Base-by-base conservation (phyloP, 2,888 invertebrate species). In the Tipula confusa region DNA sequence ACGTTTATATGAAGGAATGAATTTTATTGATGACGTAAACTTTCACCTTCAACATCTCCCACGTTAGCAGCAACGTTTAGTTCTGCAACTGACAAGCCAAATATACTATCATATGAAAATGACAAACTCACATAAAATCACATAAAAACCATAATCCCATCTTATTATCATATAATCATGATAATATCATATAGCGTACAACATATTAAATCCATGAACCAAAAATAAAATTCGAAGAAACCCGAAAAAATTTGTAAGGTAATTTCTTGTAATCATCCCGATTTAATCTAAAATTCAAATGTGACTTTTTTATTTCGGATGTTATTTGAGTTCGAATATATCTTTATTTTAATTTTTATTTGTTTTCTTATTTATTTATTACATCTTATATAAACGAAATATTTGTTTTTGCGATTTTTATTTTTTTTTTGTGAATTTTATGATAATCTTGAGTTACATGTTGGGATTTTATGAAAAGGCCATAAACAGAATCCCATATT, bases 101-200 rank as follows among this genome's bases (percentile, higher is more conserved):
- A n/a, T n/a, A n/a, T n/a, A n/a, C n/a, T n/a, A n/a, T n/a, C n/a
- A n/a, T n/a, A n/a, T n/a, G n/a, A n/a, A n/a, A n/a, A n/a, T n/a
- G n/a, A n/a, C n/a, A n/a, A n/a, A n/a, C n/a, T n/a, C n/a, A 24
- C 64, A 64, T 11, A 64, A 18, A 18, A 24, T 64, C 64, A 24
- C 64, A 64, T 64, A 64, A 64, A 64, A 24, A 24, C 64, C 64
- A 64, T 64, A 64, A 64, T 64, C 64, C 24, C 64, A 64, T 64
- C 64, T 64, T 24, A 64, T 64, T 64, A 64, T 64, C 64, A 64
- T 64, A 64, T 64, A 64, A 64, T 64, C 64, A 64, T 64, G 64
- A 64, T 64, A 64, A 24, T 64, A 9, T 24, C 9, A 64, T 64
- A 64, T 48, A 48, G 5, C 18, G 48, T 48, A 48, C 11, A 24